These are phyloP conservation scores for Drosophila neonasuta DNA, from an alignment of 2,888 invertebrate species.

Conservation along the genomic window DNA sequence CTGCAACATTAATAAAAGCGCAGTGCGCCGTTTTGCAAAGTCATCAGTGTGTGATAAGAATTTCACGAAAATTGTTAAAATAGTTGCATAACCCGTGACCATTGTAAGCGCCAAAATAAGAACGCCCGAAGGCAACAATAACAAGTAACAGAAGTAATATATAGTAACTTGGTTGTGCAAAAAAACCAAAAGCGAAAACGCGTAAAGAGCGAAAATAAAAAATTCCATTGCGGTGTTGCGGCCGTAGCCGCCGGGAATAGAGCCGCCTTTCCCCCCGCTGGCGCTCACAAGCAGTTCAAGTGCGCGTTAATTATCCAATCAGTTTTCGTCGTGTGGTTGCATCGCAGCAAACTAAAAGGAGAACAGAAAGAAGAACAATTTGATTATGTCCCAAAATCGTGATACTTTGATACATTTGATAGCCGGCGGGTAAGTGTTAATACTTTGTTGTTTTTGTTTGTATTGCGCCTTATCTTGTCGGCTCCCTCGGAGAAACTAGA, in stretches of 20 bases:
- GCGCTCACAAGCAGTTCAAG: conserved; percentile 34
- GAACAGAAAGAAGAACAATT: conserved; percentile 9
- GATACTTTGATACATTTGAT: conserved; percentile 96
- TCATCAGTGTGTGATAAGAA: conserved; percentile 41
- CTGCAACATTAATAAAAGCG: conserved; percentile 1
- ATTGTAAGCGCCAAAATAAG: conserved; percentile 57
- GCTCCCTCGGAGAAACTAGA: conserved; percentile 18
- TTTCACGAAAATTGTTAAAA: conserved; percentile 32
- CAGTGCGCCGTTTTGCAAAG: conserved; percentile 9
- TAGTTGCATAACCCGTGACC: conserved; percentile 52
- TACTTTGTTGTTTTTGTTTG: conserved; percentile 33
- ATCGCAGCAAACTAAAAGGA: conserved; percentile 1
- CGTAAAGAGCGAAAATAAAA: conserved; percentile 28
- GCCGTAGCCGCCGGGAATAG: conserved; percentile 53
- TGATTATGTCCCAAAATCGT: conserved; percentile 83
- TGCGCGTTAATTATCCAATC: conserved; percentile 37
- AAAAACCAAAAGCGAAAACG: conserved; percentile 32
- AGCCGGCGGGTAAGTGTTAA: conserved; percentile 94
- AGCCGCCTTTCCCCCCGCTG: conserved; percentile 32
- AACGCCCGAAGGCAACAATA: conserved; percentile 34
- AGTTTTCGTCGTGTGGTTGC: conserved; percentile 1
- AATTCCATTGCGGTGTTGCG: conserved; percentile 51
- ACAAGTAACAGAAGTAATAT: conserved; percentile 2
- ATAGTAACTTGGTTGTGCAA: conserved; percentile 28
- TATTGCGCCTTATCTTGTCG: conserved; percentile 32